These are phyloP conservation scores for Syrphus vitripennis DNA, from an alignment of 2,888 invertebrate species.

Conservation along the genomic window DNA sequence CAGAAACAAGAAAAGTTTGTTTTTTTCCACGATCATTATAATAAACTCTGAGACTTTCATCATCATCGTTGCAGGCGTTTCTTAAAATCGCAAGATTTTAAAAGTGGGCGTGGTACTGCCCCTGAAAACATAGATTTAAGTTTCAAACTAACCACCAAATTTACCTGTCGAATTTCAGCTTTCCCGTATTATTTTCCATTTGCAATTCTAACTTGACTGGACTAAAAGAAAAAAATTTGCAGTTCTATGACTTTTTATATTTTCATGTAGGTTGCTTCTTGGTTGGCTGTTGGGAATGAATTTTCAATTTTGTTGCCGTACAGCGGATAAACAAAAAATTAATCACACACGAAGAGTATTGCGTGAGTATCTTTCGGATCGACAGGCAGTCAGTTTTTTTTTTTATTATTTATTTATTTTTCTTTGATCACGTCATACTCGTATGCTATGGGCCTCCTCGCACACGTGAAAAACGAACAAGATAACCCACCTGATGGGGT, in stretches of 20 bases:
- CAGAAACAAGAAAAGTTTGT: no score
- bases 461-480: background rate
- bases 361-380: background rate
- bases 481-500: background rate
- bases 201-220: no score
- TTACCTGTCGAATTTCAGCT: no score
- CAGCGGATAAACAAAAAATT: background rate
- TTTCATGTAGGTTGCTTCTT: background rate
- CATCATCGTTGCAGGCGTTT: no score
- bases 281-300: background rate
- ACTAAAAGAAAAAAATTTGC: no score
- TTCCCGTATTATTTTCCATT: no score
- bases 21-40: no score
- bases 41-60: no score
- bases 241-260: conserved; percentile 9
- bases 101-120: no score
- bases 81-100: no score
- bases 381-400: background rate
- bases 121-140: no score
- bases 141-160: no score
- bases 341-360: background rate
- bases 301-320: background rate
- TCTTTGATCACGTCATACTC: background rate
- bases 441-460: background rate
- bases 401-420: background rate